Evolutionary conservation across 2,888 invertebrate species (phyloP).

Genomic region (Lepidochitona cinerea): DNA sequence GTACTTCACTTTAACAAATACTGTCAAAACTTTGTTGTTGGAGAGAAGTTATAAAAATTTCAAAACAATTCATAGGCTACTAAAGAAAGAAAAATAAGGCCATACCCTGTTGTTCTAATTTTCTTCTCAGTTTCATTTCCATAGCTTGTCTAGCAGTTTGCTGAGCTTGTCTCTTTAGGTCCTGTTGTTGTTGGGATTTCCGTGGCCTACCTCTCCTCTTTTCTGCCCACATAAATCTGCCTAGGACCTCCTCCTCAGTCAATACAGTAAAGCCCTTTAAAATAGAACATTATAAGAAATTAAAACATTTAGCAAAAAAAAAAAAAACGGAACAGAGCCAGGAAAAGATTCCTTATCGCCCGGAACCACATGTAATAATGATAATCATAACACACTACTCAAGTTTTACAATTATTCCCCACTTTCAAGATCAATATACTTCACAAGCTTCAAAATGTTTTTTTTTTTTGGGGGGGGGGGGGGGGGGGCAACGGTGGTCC

Average conservation of each 20-base stretch:
- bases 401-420: too few species aligned
- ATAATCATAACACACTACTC: too few species aligned
- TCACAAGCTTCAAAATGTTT: too few species aligned
- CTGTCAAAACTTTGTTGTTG: too few species aligned
- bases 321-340: too few species aligned
- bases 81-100: too few species aligned
- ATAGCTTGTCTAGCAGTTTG: constrained; percentile 62
- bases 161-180: neutral
- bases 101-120: constrained; percentile 67
- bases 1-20: neutral
- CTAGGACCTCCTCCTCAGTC: constrained; percentile 86
- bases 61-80: too few species aligned
- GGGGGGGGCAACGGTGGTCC: too few species aligned
- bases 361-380: too few species aligned
- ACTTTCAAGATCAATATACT: too few species aligned
- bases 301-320: neutral
- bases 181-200: neutral
- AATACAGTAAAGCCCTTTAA: constrained; percentile 75
- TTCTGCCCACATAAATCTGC: constrained; percentile 74
- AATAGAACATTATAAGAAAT: neutral
- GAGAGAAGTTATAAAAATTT: neutral
- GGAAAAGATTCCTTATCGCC: too few species aligned
- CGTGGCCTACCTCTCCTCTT: constrained; percentile 48
- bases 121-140: constrained; percentile 64
- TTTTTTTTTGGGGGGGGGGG: too few species aligned